These are phyloP conservation scores for Trachemys scripta DNA, from an alignment of 2,113 vertebrate species.

Conservation along the genomic window DNA sequence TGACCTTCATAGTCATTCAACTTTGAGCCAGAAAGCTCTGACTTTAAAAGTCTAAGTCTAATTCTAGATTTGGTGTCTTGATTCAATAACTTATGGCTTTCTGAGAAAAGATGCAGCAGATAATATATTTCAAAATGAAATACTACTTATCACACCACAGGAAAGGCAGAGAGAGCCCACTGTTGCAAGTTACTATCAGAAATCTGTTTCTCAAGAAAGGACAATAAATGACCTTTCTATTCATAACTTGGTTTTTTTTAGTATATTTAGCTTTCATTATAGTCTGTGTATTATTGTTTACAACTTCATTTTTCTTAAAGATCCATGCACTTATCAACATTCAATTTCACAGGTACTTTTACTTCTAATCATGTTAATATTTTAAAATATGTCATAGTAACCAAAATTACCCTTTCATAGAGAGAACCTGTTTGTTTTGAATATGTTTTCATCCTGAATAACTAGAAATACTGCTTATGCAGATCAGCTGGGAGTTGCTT, in stretches of 20 bases:
- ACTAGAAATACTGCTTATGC: not conserved
- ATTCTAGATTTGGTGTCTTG: not conserved
- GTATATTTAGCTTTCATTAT: not conserved
- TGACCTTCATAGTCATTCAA: not conserved
- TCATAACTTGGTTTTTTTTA: not conserved
- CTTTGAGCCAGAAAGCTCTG: not conserved
- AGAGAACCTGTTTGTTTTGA: not conserved
- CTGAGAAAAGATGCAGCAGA: not conserved
- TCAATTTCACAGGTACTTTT: not conserved
- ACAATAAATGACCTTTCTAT: not conserved
- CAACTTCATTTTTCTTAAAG: not conserved
- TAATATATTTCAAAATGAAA: constrained; percentile 3
- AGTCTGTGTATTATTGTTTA: not conserved
- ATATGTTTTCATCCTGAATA: not conserved
- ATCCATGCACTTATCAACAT: not conserved
- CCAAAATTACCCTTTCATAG: not conserved
- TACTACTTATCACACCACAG: not conserved
- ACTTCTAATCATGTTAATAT: not conserved
- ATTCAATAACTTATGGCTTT: not conserved
- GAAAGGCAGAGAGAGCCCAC: not conserved
- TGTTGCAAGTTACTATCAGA: not conserved
- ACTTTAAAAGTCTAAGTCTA: not conserved
- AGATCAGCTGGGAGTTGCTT: not conserved
- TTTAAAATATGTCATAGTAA: not conserved
- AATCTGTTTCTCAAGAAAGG: not conserved